Percentiles rank a stretch among this genome's conserved stretches.
phyloP scores from a whole-genome alignment of 1,140 invertebrate species.

The Lamellibrachia luymesi region DNA sequence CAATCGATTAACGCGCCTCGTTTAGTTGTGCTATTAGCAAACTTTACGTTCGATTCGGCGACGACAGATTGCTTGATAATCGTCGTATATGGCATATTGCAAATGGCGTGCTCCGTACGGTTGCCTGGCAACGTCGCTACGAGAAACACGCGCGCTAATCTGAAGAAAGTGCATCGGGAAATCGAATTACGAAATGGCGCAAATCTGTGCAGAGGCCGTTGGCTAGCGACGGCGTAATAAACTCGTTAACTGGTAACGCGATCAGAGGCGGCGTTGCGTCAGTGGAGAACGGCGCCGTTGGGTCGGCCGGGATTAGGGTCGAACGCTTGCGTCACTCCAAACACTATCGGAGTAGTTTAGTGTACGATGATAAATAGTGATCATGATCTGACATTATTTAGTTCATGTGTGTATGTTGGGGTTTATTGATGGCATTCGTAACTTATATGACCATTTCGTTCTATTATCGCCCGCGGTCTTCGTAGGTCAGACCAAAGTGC shows the following conservation, averaged over 20 bases:
- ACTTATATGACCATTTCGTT: too few species aligned
- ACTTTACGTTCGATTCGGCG: background rate
- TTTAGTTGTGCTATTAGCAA: background rate
- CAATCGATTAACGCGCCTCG: background rate
- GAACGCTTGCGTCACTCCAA: background rate
- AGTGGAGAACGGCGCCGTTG: background rate
- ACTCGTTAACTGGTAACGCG: background rate
- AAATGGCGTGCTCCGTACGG: background rate
- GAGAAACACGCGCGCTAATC: background rate
- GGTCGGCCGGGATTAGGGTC: background rate
- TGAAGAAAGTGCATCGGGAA: background rate
- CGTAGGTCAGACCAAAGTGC: too few species aligned
- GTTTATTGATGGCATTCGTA: too few species aligned
- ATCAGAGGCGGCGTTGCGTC: background rate
- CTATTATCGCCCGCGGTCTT: too few species aligned
- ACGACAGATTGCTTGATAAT: conserved; percentile 1
- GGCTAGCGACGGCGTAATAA: background rate
- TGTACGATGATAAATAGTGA: background rate
- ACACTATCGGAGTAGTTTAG: background rate
- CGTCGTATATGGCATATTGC: conserved; percentile 4
- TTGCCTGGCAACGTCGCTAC: background rate
- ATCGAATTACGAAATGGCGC: background rate
- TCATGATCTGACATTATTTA: too few species aligned
- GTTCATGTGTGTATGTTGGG: too few species aligned
- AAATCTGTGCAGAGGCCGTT: background rate